Conservation (phyloP, 2,797 vertebrate species). For the Macroramphosus scolopax region DNA sequence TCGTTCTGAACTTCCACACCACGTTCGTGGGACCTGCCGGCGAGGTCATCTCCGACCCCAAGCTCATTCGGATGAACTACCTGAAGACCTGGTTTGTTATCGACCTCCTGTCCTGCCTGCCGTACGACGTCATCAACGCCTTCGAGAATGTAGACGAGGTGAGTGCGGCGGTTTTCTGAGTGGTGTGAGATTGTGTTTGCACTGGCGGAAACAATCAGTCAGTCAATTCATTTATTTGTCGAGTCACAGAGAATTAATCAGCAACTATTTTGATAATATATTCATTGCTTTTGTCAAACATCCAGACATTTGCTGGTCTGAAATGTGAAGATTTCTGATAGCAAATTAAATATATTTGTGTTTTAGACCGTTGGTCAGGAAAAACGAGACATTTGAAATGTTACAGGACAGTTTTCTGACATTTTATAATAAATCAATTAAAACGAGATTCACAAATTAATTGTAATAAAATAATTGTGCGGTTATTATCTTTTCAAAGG, state of each 20-base stretch:
- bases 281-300: too few species aligned
- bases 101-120: conserved; percentile 96
- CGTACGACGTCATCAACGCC: conserved; percentile 98
- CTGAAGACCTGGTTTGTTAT: conserved; percentile 99
- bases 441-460: too few species aligned
- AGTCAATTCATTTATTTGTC: too few species aligned
- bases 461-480: too few species aligned
- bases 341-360: background rate
- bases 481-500: too few species aligned
- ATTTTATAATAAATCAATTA: too few species aligned
- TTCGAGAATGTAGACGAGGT: conserved; percentile 99
- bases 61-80: conserved; percentile 99
- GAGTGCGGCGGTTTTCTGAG: conserved; percentile 61
- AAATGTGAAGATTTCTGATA: too few species aligned
- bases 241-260: too few species aligned
- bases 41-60: conserved; percentile 98
- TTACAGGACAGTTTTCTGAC: too few species aligned
- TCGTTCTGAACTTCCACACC: conserved; percentile 97
- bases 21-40: conserved; percentile 98
- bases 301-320: too few species aligned
- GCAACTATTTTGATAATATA: too few species aligned
- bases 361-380: background rate
- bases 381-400: background rate
- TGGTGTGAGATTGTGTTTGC: background rate
- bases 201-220: too few species aligned